phyloP scores from a whole-genome alignment of 2,888 invertebrate genomes.

The Apamea anceps region DNA sequence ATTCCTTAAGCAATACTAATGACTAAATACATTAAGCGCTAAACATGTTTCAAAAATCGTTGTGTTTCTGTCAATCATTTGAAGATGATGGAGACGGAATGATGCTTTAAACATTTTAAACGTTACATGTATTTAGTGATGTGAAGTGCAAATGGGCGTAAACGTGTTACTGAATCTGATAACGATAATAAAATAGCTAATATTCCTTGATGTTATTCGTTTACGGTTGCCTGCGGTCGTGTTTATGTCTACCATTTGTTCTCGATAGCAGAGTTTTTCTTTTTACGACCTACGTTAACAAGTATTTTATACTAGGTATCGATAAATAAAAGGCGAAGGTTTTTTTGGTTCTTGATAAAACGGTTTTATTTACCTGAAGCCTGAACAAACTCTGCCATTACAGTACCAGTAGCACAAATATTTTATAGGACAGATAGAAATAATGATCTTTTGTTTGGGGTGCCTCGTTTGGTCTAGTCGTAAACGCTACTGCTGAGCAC shows the following conservation, averaged over 20 bases:
- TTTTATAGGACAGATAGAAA: background rate
- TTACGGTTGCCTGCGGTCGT: background rate
- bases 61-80: background rate
- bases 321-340: background rate
- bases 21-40: background rate
- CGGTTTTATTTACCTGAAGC: background rate
- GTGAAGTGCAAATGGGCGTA: background rate
- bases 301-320: background rate
- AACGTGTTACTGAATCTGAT: background rate
- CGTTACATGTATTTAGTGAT: no score
- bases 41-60: background rate
- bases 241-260: constrained; percentile 3
- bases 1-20: background rate
- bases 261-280: background rate
- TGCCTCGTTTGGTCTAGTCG: background rate
- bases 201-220: background rate
- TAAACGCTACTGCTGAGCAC: background rate
- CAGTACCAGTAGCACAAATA: background rate
- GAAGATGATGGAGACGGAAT: background rate
- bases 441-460: background rate
- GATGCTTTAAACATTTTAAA: background rate
- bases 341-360: background rate
- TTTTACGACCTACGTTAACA: constrained; percentile 1
- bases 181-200: background rate
- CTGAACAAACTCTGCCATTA: background rate